phyloP scores from a whole-genome alignment of 2,797 vertebrate species.

The Microtus californicus region DNA sequence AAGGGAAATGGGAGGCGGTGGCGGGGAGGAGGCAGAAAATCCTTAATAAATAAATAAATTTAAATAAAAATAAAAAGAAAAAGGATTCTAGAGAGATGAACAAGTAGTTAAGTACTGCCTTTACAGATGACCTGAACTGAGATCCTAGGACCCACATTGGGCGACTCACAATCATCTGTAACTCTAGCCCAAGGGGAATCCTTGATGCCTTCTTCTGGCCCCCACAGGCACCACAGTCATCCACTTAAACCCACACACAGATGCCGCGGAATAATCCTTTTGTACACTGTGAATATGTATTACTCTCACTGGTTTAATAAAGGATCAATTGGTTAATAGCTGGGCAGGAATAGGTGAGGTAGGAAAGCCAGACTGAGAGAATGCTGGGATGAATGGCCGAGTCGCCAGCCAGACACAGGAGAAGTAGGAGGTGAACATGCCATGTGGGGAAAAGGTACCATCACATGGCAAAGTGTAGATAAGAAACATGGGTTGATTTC shows the following conservation, averaged over 20 bases:
- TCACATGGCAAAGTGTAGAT: no score
- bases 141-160: not conserved
- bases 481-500: no score
- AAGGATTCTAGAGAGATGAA: not conserved
- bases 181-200: not conserved
- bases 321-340: no score
- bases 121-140: not conserved
- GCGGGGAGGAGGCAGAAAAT: no score
- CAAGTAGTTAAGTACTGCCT: not conserved
- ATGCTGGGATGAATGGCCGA: accelerated
- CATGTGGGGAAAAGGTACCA: not conserved
- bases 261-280: no score
- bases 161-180: not conserved
- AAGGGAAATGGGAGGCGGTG: no score
- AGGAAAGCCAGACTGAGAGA: not conserved
- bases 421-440: not conserved
- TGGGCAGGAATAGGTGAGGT: no score
- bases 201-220: not conserved
- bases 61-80: no score
- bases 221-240: not conserved
- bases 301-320: no score
- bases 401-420: no score
- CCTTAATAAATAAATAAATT: no score
- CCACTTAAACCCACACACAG: not conserved
- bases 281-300: no score